Evolutionary conservation across 2,888 invertebrate species (phyloP), one percentile per base, ranked within the genome.

Genomic region (Erpobdella octoculata): DNA sequence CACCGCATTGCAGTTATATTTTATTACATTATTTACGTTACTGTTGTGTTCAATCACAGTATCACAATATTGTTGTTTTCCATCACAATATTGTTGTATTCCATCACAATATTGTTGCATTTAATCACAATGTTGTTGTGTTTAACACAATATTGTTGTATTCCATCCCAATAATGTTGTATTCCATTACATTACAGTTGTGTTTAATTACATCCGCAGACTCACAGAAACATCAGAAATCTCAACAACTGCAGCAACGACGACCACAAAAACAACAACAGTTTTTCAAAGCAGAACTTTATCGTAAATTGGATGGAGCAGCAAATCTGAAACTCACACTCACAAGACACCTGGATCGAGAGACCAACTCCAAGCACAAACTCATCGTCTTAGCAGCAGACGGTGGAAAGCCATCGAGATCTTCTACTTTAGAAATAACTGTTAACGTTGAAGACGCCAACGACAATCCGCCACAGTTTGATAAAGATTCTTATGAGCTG

Each of bases 391-490:
- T 58, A 85, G 93, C 92, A 0, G 58, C 28, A 8, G 73, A 74
- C 58, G 67, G 73, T 25, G 70, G 61, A 9, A 33, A 71, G n/a
- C 73, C 76, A 2, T 18, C 5, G 71, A 78, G 25, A 78, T 79
- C 12, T 70, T 74, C 8, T 79, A 74, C 74, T 73, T 58, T 69
- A 35, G 18, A 31, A 35, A n/a, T 69, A 18, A 15, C 15, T 25
- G 21, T 69, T 33, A 33, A 31, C 58, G 91, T 96, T 0, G 90
- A 91, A 0, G 95, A 96, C 82, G 89, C 90, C 4, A 96, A 96
- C 82, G 95, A 96, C 80, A 95, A 95, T 82, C 86, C 89, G 0
- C 95, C 95, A 0, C 83, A 89, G 0, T 91, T 82, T 71, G 89
- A 90, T 77, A 88, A 87, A 71, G 83, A 88, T 0, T 85, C 92